These are phyloP conservation scores for Cantharis nigra DNA, from an alignment of 2,888 invertebrate species.

Conservation along the genomic window DNA sequence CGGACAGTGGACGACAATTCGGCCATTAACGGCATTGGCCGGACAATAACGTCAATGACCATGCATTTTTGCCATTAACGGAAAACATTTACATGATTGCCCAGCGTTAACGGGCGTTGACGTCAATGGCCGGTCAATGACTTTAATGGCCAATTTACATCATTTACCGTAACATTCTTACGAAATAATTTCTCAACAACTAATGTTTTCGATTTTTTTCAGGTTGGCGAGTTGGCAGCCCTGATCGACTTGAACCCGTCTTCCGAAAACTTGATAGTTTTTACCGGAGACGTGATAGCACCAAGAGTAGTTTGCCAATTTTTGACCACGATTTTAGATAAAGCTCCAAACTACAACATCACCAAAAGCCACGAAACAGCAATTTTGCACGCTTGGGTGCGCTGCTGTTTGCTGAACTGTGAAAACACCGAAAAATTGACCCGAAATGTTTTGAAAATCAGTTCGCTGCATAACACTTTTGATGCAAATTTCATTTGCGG, in stretches of 20 bases:
- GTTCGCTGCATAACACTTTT: conserved; percentile 35
- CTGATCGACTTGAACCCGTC: conserved; percentile 38
- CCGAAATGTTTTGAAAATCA: conserved; percentile 42
- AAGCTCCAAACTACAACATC: conserved; percentile 38
- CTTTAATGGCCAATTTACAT: too few relatives aligned
- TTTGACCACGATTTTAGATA: conserved; percentile 40
- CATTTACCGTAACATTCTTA: too few relatives aligned
- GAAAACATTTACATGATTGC: too few relatives aligned
- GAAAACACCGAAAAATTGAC: conserved; percentile 41
- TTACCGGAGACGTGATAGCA: conserved; percentile 41
- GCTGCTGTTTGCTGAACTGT: conserved; percentile 44
- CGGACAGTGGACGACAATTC: too few relatives aligned
- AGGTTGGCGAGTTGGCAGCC: conserved; percentile 47
- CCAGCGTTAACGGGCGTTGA: too few relatives aligned
- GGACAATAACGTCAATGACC: too few relatives aligned
- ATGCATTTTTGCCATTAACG: too few relatives aligned
- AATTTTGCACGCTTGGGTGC: conserved; percentile 49
- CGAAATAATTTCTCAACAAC: too few relatives aligned
- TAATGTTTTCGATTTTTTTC: background rate
- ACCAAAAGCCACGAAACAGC: conserved; percentile 41
- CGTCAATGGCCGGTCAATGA: too few relatives aligned
- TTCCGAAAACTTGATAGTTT: conserved; percentile 40
- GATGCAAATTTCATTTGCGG: conserved; percentile 26
- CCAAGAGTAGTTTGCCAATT: conserved; percentile 43
- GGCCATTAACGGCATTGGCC: too few relatives aligned